Conservation (phyloP, 2,113 vertebrate species). For the Cinclus cinclus region DNA sequence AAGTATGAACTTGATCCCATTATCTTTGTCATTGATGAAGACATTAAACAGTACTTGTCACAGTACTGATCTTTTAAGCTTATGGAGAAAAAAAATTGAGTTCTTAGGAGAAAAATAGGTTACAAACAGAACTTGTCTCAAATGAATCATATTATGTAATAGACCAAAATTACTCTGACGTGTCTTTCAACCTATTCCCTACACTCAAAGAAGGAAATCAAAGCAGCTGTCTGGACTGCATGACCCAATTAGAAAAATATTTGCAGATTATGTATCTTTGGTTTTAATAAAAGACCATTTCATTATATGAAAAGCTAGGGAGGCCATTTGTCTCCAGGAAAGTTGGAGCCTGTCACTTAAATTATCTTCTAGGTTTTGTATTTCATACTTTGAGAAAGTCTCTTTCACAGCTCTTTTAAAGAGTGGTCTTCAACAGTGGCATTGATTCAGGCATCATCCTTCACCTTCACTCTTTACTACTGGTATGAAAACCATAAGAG, state of each 20-base stretch:
- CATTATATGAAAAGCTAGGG: neutral
- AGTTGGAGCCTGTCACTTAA: neutral
- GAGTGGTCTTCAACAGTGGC: neutral
- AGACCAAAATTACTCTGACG: neutral
- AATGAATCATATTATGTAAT: neutral
- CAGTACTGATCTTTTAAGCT: accelerated
- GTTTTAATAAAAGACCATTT: neutral
- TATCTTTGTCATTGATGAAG: neutral
- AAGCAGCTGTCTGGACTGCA: neutral
- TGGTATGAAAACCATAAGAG: neutral
- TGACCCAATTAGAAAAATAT: neutral
- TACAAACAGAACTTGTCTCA: neutral
- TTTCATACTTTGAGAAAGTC: neutral
- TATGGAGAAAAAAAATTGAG: neutral
- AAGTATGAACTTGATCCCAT: neutral
- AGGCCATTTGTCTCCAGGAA: neutral
- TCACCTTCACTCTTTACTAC: neutral
- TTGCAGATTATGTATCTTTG: neutral
- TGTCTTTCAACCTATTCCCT: neutral
- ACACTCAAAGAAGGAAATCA: neutral
- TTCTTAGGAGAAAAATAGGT: neutral
- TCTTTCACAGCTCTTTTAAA: neutral
- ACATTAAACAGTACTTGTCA: neutral
- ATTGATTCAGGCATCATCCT: neutral
- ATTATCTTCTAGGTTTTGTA: neutral